These are phyloP conservation scores for Parasteatoda lunata DNA, from an alignment of 2,888 invertebrate species.

Conservation along the genomic window DNA sequence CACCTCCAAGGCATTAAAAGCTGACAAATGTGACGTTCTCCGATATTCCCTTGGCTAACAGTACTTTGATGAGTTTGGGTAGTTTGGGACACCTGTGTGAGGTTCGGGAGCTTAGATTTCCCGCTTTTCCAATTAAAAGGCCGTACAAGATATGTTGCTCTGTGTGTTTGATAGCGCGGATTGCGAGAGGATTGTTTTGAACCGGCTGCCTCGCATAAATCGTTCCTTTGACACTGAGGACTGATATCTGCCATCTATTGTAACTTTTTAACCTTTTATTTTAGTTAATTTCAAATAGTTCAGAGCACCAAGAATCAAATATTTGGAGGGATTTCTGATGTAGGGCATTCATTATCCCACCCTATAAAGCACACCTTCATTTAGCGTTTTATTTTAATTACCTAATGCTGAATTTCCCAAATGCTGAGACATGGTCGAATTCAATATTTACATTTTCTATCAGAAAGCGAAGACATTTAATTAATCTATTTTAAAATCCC, in stretches of 20 bases:
- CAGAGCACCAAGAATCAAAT: neutral
- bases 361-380: too few species aligned
- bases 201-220: constrained; percentile 24
- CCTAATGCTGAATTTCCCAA: too few species aligned
- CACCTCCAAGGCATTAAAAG: constrained; percentile 54
- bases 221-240: constrained; percentile 12
- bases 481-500: too few species aligned
- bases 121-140: constrained; percentile 62
- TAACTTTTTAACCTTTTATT: neutral
- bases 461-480: too few species aligned
- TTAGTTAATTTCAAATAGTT: neutral
- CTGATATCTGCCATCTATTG: neutral
- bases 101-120: constrained; percentile 51
- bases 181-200: constrained; percentile 49
- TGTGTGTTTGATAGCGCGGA: constrained; percentile 16
- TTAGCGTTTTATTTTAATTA: too few species aligned
- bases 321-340: too few species aligned
- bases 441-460: too few species aligned
- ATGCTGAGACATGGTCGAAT: too few species aligned
- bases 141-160: constrained; percentile 39
- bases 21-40: constrained; percentile 65
- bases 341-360: too few species aligned
- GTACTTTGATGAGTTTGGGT: constrained; percentile 66
- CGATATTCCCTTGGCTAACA: constrained; percentile 62
- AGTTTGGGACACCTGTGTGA: constrained; percentile 65